Base-by-base conservation (phyloP, 2,888 invertebrate genomes). In the Andricus curvator region DNA sequence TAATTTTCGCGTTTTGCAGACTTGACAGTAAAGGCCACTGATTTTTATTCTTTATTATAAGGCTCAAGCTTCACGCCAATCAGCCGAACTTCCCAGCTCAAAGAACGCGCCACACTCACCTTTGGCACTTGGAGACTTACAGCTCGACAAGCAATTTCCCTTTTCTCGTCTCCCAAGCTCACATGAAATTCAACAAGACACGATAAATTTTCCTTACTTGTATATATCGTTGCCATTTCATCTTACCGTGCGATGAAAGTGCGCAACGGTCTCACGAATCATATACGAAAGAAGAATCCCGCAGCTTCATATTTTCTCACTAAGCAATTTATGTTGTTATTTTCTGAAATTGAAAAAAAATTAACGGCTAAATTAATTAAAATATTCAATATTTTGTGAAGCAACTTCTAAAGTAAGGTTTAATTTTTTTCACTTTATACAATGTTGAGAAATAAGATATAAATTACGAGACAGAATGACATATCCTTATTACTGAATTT, bases 91-190 rank as follows among this genome's bases (percentile, higher is more conserved):
- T 41, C 64, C 17, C 77, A 37, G 77, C 44, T 37, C 62, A 64
- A 48, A 77, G 25, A 44, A 41, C 56, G 78, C 51, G 56, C 56
- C 67, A 51, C 41, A 78, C 67, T 78, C 41, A 51, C 78, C 56
- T 78, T 67, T 78, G 29, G 56, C 51, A 78, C 33, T 56, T 74
- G 51, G 33, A 74, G 56, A 74, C 70, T 74, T 74, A 66, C 65
- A 51, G n/a, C 60, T 68, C 56, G 68, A 51, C 79, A 76, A 65
- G 80, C 77, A 80, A 77, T 80, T 80, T 77, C 65, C 77, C 77
- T 80, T 76, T 80, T 80, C 77, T 76, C 80, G 37, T 80, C 77
- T 80, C 41, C 41, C 51, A 65, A 29, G 37, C 65, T 44, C 41
- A 41, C 68, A 70, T 62, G 37, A 62, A 70, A 60, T 74, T 79